These are phyloP conservation scores for Geococcyx californianus DNA, from an alignment of 2,113 vertebrate species.

Conservation along the genomic window DNA sequence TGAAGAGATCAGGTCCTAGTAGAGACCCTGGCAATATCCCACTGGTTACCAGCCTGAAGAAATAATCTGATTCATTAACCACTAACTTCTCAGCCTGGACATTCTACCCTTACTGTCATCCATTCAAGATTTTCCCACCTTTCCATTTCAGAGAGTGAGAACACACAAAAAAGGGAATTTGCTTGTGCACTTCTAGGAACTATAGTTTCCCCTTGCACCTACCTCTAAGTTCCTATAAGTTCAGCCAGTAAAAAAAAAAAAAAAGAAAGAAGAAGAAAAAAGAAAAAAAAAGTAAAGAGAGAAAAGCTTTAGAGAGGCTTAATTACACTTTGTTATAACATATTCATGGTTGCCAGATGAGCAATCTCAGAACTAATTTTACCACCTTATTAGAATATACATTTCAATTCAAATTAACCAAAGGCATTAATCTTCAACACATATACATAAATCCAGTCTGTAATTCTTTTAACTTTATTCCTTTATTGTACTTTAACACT, in stretches of 20 bases:
- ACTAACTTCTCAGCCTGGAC: background rate
- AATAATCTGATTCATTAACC: background rate
- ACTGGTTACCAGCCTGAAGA: background rate
- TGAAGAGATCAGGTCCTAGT: background rate
- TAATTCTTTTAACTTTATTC: background rate
- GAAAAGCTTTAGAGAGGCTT: constrained; percentile 27
- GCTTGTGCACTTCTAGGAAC: background rate
- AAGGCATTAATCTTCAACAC: constrained; percentile 34
- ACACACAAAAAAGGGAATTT: background rate
- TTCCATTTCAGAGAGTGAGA: background rate
- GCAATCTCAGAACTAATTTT: constrained; percentile 34
- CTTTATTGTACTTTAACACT: background rate
- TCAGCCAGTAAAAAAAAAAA: background rate
- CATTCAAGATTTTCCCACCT: background rate
- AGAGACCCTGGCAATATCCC: background rate
- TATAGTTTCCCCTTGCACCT: background rate
- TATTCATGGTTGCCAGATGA: constrained; percentile 47
- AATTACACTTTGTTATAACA: constrained; percentile 22
- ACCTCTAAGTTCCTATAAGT: background rate
- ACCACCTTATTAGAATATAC: constrained; percentile 36
- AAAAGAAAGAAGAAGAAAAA: no score
- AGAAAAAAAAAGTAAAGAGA: background rate
- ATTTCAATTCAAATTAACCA: constrained; percentile 29
- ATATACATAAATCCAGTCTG: constrained; percentile 1
- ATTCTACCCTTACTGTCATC: background rate